phyloP scores from a whole-genome alignment of 2,888 invertebrate genomes.

The Eilema sororculum region DNA sequence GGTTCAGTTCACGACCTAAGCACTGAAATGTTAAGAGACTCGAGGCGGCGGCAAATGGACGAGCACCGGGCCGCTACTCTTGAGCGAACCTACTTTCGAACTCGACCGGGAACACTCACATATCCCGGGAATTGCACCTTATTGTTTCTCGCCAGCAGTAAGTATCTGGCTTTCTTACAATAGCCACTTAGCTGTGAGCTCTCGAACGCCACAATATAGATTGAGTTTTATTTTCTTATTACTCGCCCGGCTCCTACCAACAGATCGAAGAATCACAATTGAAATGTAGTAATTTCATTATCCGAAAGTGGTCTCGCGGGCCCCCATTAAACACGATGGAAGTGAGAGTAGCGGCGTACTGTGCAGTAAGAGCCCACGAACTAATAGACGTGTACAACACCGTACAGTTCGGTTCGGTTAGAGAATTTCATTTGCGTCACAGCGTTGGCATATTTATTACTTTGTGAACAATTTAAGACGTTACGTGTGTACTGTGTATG shows the following conservation, averaged over 20 bases:
- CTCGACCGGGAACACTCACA: neutral
- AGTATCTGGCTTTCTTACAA: slow-evolving; percentile 1
- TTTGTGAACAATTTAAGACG: slow-evolving; percentile 19
- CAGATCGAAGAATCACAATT: slow-evolving; percentile 10
- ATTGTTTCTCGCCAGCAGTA: neutral
- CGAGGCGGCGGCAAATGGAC: neutral
- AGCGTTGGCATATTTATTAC: slow-evolving; percentile 18
- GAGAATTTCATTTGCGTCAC: slow-evolving; percentile 20
- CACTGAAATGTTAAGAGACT: neutral
- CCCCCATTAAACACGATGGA: slow-evolving; percentile 27
- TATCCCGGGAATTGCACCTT: slow-evolving; percentile 1
- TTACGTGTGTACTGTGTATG: neutral
- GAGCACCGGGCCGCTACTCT: neutral
- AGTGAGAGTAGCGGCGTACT: slow-evolving; percentile 8
- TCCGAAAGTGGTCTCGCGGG: slow-evolving; percentile 18
- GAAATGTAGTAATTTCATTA: slow-evolving; percentile 35
- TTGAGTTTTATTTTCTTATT: slow-evolving; percentile 9
- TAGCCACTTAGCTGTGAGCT: slow-evolving; percentile 3
- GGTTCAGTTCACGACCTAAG: neutral
- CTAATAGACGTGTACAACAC: slow-evolving; percentile 24
- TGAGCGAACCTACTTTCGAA: neutral
- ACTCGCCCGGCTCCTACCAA: neutral
- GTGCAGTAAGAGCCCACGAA: slow-evolving; percentile 23
- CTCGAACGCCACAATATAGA: slow-evolving; percentile 21
- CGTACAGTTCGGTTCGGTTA: slow-evolving; percentile 10